A percentile compares a stretch with the other conserved stretches of the same genome.
phyloP scores from a whole-genome alignment of 2,113 vertebrate genomes.

The Sebastes fasciatus region DNA sequence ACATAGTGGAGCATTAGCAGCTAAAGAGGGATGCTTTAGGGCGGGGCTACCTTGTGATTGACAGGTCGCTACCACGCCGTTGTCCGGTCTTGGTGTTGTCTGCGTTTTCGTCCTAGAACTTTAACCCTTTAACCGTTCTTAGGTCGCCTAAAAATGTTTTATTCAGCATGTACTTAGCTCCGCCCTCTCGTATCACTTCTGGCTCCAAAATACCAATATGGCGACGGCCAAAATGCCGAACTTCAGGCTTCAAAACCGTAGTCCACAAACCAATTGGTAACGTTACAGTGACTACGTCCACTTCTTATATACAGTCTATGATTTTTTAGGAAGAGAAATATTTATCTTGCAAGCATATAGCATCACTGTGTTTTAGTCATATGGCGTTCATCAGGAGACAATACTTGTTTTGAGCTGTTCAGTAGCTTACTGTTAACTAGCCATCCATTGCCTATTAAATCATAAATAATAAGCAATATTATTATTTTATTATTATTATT shows the following conservation, averaged over 20 bases:
- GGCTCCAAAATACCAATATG: too few relatives aligned
- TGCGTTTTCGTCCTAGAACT: too few relatives aligned
- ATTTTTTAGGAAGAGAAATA: background rate
- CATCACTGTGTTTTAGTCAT: background rate
- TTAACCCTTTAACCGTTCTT: too few relatives aligned
- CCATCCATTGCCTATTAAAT: background rate
- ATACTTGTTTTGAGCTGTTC: background rate
- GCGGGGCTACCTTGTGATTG: too few relatives aligned
- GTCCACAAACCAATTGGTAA: background rate
- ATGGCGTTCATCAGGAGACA: background rate
- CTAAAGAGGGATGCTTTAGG: background rate
- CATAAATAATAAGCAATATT: background rate
- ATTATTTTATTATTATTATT: background rate
- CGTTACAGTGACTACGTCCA: background rate
- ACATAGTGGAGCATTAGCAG: background rate
- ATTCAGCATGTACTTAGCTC: too few relatives aligned
- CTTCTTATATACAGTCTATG: background rate
- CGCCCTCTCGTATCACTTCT: too few relatives aligned
- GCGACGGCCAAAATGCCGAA: too few relatives aligned
- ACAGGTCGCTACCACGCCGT: too few relatives aligned
- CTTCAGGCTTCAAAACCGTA: too few relatives aligned
- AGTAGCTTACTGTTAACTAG: background rate
- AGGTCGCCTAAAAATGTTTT: too few relatives aligned
- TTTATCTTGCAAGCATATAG: background rate
- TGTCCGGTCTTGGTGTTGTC: too few relatives aligned